Conservation (phyloP, 2,888 invertebrate genomes). For the Tipula vernalis region DNA sequence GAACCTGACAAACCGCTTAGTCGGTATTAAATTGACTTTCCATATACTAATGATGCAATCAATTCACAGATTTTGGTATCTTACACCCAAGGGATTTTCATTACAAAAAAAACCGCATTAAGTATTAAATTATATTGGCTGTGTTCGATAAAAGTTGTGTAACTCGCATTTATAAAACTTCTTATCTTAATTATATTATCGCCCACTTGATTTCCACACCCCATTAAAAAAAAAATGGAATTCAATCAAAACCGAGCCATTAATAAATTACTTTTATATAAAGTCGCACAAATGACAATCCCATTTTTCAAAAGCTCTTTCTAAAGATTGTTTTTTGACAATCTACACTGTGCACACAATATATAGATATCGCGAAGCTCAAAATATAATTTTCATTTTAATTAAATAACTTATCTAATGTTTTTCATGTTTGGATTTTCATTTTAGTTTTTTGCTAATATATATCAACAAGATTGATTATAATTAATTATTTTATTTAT, state of each 20-base stretch:
- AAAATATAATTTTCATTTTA: conserved; percentile 4
- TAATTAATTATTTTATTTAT: background rate
- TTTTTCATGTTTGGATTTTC: background rate
- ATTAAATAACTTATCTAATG: background rate
- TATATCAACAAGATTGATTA: conserved; percentile 4
- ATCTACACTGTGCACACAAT: background rate
- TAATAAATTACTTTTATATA: background rate
- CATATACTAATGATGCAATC: too few relatives aligned
- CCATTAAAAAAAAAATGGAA: background rate
- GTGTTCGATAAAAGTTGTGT: background rate
- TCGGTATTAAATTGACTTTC: too few relatives aligned
- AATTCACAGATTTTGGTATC: too few relatives aligned
- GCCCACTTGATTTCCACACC: background rate
- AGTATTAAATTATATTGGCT: too few relatives aligned
- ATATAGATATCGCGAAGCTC: background rate
- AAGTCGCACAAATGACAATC: background rate
- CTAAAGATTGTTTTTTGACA: background rate
- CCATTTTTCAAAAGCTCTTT: background rate
- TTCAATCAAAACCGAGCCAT: background rate
- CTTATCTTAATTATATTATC: background rate
- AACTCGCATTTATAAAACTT: background rate
- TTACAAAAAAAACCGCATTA: too few relatives aligned
- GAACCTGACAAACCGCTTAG: too few relatives aligned
- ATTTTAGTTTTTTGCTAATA: background rate
- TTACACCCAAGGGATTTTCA: too few relatives aligned